phyloP scores from a whole-genome alignment of 2,888 invertebrate species.

The Ashinkailepas kermadecensis region DNA sequence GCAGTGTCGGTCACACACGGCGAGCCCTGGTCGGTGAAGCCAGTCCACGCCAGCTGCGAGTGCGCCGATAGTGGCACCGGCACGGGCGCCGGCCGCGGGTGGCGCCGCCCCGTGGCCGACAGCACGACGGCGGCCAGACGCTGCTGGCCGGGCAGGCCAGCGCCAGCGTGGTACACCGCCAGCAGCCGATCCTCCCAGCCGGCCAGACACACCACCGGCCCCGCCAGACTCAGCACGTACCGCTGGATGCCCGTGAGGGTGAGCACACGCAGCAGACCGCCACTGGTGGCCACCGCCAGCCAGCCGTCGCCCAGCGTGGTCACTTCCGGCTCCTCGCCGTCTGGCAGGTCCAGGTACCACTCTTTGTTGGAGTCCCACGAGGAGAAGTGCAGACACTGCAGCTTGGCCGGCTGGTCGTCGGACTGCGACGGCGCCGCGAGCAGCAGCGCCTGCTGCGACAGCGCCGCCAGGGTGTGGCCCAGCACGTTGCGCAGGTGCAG shows the following conservation, averaged over 20 bases:
- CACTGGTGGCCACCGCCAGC: slow-evolving; percentile 69
- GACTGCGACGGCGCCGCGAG: slow-evolving; percentile 55
- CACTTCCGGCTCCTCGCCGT: slow-evolving; percentile 67
- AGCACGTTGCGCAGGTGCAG: slow-evolving; percentile 80
- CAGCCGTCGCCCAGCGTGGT: slow-evolving; percentile 60
- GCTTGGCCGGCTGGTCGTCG: slow-evolving; percentile 48
- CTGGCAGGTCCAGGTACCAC: slow-evolving; percentile 71
- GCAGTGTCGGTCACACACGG: slow-evolving; percentile 67
- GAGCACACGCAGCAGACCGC: slow-evolving; percentile 69
- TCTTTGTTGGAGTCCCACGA: slow-evolving; percentile 63
- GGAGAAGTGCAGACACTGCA: slow-evolving; percentile 65
- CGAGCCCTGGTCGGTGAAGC: slow-evolving; percentile 71
- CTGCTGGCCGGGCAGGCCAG: slow-evolving; percentile 39
- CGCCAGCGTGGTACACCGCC: slow-evolving; percentile 57
- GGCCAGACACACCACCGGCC: slow-evolving; percentile 61
- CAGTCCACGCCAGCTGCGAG: slow-evolving; percentile 64
- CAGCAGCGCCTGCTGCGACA: slow-evolving; percentile 70
- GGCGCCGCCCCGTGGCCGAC: slow-evolving; percentile 18
- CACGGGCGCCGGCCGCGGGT: slow-evolving; percentile 31
- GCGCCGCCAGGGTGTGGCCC: slow-evolving; percentile 76
- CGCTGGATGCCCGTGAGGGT: slow-evolving; percentile 80
- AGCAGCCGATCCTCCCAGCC: slow-evolving; percentile 55
- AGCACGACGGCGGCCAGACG: slow-evolving; percentile 28
- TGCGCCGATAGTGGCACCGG: slow-evolving; percentile 58
- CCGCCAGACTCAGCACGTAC: slow-evolving; percentile 63